Percentiles rank a stretch among this genome's conserved stretches.
Conservation (phyloP, 2,888 invertebrate species). For the Drosophila mulleri region DNA sequence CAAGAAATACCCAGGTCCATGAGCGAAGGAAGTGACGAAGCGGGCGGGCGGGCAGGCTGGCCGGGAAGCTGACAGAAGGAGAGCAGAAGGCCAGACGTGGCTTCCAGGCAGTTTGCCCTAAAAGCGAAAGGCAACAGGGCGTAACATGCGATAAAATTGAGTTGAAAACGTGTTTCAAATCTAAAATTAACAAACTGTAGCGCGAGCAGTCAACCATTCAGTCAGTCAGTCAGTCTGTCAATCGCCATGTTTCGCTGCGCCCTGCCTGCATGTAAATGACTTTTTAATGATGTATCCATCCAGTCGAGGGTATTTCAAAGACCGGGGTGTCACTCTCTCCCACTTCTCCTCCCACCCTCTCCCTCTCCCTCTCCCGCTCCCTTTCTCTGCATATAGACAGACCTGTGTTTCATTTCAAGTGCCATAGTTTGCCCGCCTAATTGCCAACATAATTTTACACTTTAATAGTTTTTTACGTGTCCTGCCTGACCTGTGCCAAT, state of each 20-base stretch:
- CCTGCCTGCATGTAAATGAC: conserved; percentile 78
- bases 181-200: conserved; percentile 78
- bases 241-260: conserved; percentile 1
- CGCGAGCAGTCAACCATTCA: conserved; percentile 44
- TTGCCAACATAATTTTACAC: conserved; percentile 73
- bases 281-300: conserved; percentile 75
- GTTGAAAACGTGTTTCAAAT: conserved; percentile 83
- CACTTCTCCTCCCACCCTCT: too few relatives aligned
- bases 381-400: neutral
- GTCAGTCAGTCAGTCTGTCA: conserved; percentile 36
- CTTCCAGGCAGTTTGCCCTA: conserved; percentile 46
- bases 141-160: conserved; percentile 84
- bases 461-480: conserved; percentile 70
- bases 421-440: conserved; percentile 71
- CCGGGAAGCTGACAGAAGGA: neutral
- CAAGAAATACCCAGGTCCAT: conserved; percentile 16
- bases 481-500: conserved; percentile 46
- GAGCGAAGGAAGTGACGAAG: conserved; percentile 1
- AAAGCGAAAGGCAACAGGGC: conserved; percentile 81
- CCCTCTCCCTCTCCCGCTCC: too few relatives aligned
- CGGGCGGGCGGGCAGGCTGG: neutral
- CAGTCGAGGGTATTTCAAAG: conserved; percentile 2
- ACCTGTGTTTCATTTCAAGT: conserved; percentile 44
- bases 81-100: neutral
- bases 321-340: neutral